phyloP scores from a whole-genome alignment of 2,797 vertebrate species.

The Acipenser transmontanus region DNA sequence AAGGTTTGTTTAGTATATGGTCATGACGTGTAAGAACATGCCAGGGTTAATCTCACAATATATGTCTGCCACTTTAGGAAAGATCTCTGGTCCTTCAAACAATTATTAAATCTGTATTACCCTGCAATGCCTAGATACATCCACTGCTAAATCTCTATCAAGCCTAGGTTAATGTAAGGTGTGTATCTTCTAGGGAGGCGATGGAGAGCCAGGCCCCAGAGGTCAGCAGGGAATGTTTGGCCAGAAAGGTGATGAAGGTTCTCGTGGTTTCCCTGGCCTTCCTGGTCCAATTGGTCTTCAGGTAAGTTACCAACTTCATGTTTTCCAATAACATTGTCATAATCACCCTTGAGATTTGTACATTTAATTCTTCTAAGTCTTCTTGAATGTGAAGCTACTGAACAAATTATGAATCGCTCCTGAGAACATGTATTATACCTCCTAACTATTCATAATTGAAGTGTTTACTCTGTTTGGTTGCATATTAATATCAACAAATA shows the following conservation, averaged over 20 bases:
- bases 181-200: conserved; percentile 69
- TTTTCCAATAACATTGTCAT: too few species aligned
- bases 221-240: conserved; percentile 99
- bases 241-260: conserved; percentile 94
- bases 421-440: too few species aligned
- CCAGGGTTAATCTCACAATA: too few species aligned
- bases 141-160: too few species aligned
- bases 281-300: conserved; percentile 95
- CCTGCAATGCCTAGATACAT: not conserved
- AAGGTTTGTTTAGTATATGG: too few species aligned
- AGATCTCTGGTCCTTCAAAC: not conserved
- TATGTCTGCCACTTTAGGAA: not conserved
- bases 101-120: not conserved
- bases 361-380: not conserved
- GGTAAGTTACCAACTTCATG: conserved; percentile 50
- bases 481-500: too few species aligned
- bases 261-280: conserved; percentile 92
- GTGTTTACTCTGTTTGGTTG: too few species aligned
- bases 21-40: too few species aligned
- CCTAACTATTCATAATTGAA: too few species aligned
- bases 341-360: not conserved
- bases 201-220: conserved; percentile 91
- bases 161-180: too few species aligned
- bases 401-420: too few species aligned
- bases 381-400: not conserved